phyloP scores from a whole-genome alignment of 2,113 vertebrate species.

The Recurvirostra avosetta region DNA sequence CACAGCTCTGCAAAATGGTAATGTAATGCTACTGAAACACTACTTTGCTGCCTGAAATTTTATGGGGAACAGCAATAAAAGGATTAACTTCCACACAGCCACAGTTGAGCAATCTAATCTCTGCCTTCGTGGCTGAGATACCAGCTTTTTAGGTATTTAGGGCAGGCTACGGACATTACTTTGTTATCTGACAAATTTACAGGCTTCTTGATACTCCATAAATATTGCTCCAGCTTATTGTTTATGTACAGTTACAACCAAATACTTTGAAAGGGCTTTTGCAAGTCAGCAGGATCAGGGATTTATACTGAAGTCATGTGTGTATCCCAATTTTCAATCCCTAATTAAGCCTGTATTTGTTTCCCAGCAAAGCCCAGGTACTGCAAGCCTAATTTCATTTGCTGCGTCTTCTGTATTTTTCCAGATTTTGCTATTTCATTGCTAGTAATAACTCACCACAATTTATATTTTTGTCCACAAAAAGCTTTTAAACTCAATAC shows the following conservation, averaged over 20 bases:
- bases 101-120: neutral
- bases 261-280: neutral
- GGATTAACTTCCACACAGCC: neutral
- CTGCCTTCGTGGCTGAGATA: neutral
- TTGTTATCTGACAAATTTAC: neutral
- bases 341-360: constrained; percentile 14
- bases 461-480: neutral
- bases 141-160: neutral
- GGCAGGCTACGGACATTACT: neutral
- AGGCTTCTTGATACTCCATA: neutral
- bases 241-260: neutral
- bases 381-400: neutral
- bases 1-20: neutral
- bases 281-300: neutral
- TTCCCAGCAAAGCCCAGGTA: neutral
- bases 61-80: neutral
- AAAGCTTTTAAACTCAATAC: neutral
- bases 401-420: neutral
- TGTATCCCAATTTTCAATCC: neutral
- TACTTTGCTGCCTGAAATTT: neutral
- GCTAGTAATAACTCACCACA: neutral
- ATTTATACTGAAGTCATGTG: neutral
- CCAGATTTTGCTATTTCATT: neutral
- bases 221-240: neutral
- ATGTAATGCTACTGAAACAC: neutral